Evolutionary conservation across 1,140 invertebrate species (phyloP), one percentile per base, ranked within the genome.

Genomic region (Rhyzopertha dominica): DNA sequence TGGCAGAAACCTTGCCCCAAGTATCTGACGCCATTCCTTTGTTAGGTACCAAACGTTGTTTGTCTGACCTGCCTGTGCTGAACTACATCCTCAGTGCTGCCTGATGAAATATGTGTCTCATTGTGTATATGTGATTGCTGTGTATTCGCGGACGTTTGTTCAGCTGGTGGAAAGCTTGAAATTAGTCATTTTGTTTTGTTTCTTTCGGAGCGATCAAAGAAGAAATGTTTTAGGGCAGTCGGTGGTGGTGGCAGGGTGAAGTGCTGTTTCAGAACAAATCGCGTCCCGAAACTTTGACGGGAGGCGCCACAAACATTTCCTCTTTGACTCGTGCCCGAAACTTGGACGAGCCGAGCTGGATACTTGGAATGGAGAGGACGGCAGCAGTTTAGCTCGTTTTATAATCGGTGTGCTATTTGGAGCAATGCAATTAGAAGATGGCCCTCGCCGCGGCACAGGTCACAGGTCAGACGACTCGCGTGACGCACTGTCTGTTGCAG

Each of bases 1-100:
- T 95, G 70, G 87, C 90, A 65, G 90, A 94, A 81, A 92, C 87
- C 71, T 82, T 94, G 79, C 91, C 90, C 68, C 86, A 91, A 79
- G 88, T 91, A 73, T 93, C 90, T 75, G 90, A 93, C 74, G 88
- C 87, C 74, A 89, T 92, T 76, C 87, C 88, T 75, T 74, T 92
- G 82, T 86, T 90, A 90, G 87, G 88, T 90, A 91, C 76, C 72
- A 73, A 58, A 40, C 58, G 54, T 66, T 67, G 39, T 60, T 63
- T 66, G 62, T 66, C 62, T 64, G 61, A 66, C 63, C 62, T 66
- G 62, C 64, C 63, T 66, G 63, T 64, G 62, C 59, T 66, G 57
- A n/a, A 59, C 61, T 62, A 65, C 55, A 54, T 58, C 56, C 56
- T 63, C 53, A 66, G 53, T 61, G 57, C 58, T 66, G 63, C 63